These are phyloP conservation scores for Caenorhabditis becei DNA, from an alignment of 2,888 invertebrate genomes.

Conservation along the genomic window DNA sequence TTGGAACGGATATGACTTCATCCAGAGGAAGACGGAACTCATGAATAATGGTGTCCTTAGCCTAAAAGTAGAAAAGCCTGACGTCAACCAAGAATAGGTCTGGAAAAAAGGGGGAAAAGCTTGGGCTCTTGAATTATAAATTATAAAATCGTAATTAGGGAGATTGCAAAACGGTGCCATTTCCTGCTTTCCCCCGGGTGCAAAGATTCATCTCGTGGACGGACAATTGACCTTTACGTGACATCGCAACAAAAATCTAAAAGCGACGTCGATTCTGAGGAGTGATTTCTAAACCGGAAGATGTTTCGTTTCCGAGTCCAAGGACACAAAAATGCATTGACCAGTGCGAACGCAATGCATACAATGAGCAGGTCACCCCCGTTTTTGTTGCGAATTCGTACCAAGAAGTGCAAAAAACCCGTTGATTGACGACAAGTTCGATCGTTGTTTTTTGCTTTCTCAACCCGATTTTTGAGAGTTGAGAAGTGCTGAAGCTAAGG, in stretches of 20 bases:
- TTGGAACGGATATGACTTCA: constrained; percentile 2
- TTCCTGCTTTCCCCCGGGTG: constrained; percentile 17
- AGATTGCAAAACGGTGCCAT: constrained; percentile 12
- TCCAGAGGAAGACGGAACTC: constrained; percentile 2
- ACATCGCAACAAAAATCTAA: constrained; percentile 32
- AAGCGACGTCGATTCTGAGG: constrained; percentile 20
- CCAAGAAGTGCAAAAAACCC: neutral
- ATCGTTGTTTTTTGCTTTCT: neutral
- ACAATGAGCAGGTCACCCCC: constrained; percentile 46
- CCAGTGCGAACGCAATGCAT: constrained; percentile 50
- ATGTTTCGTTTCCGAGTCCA: neutral
- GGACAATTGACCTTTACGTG: constrained; percentile 23
- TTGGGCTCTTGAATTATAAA: constrained; percentile 29
- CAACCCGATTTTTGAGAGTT: neutral
- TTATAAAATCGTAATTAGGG: constrained; percentile 26
- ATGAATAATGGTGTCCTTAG: constrained; percentile 32
- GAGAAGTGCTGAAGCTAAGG: neutral
- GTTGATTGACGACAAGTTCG: constrained; percentile 23
- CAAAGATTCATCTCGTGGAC: constrained; percentile 4
- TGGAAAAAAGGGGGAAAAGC: neutral
- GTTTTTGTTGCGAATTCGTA: neutral
- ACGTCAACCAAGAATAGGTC: constrained; percentile 30
- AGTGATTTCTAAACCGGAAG: constrained; percentile 24
- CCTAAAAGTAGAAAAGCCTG: constrained; percentile 11
- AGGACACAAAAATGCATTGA: constrained; percentile 36